Percentiles rank a stretch among this genome's conserved stretches.
Evolutionary conservation across 2,888 invertebrate species (phyloP).

Genomic region (Cephus nigrinus): DNA sequence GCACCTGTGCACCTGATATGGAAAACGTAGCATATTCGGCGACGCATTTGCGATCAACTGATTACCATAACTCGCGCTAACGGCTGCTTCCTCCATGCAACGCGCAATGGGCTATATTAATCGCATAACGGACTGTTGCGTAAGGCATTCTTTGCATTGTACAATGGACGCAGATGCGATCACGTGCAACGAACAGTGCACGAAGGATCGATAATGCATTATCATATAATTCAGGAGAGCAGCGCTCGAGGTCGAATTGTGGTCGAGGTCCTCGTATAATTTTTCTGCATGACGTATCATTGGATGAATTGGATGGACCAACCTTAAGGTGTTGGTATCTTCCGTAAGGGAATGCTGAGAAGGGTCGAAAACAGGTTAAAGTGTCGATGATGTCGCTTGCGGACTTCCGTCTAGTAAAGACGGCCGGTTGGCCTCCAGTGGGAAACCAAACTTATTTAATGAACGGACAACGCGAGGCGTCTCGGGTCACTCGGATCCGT

Average conservation of each 20-base stretch:
- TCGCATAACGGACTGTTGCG: conserved; percentile 39
- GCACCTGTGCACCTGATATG: neutral
- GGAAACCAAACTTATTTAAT: conserved; percentile 20
- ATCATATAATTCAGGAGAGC: neutral
- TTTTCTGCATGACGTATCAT: neutral
- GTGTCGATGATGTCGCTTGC: neutral
- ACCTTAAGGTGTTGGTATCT: neutral
- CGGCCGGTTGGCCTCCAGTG: neutral
- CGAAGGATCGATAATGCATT: neutral
- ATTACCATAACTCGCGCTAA: conserved; percentile 10
- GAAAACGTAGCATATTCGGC: neutral
- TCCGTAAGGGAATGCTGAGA: neutral
- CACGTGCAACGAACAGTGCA: neutral
- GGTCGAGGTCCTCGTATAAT: neutral
- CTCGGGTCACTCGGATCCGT: neutral
- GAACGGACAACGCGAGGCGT: conserved; percentile 14
- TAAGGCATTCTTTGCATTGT: conserved; percentile 23
- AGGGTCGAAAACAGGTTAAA: neutral
- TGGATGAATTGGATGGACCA: neutral
- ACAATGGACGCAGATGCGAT: neutral
- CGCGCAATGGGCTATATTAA: conserved; percentile 35
- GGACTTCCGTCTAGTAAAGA: neutral
- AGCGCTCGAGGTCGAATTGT: neutral
- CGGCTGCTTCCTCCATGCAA: neutral
- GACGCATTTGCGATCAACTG: neutral